Percentiles rank a stretch among this genome's conserved stretches.
phyloP scores from a whole-genome alignment of 2,888 invertebrate genomes.

The Campoplex nolae region DNA sequence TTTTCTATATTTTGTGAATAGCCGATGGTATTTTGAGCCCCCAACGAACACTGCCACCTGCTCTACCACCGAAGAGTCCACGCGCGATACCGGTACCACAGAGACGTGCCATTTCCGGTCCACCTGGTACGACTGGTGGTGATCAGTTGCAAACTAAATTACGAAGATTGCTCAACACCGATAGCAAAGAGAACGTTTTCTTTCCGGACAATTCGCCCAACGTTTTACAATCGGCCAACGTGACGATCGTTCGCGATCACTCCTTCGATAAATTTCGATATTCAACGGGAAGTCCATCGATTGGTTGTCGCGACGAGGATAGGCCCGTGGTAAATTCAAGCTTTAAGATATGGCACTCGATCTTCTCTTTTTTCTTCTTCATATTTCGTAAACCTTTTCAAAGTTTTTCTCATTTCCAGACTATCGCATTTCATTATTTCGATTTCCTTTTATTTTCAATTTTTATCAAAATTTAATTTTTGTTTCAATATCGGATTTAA shows the following conservation, averaged over 20 bases:
- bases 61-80: constrained; percentile 86
- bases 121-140: constrained; percentile 84
- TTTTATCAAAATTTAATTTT: no score
- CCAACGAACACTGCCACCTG: constrained; percentile 82
- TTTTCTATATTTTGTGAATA: constrained; percentile 35
- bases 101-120: constrained; percentile 81
- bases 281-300: constrained; percentile 79
- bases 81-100: constrained; percentile 85
- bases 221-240: constrained; percentile 53
- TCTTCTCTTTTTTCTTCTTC: not conserved
- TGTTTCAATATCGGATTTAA: no score
- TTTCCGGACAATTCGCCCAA: constrained; percentile 84
- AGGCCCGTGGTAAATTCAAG: constrained; percentile 55
- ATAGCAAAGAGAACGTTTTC: constrained; percentile 90
- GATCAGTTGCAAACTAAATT: constrained; percentile 92
- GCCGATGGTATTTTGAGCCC: constrained; percentile 80
- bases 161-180: constrained; percentile 90
- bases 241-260: constrained; percentile 72
- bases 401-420: no score
- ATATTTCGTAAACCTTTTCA: not conserved
- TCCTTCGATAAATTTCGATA: constrained; percentile 79
- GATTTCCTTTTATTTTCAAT: not conserved
- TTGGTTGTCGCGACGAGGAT: constrained; percentile 80
- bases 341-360: not conserved
- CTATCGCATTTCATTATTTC: not conserved